Evolutionary conservation across 1,140 invertebrate species (phyloP), one percentile per base, ranked within the genome.

Genomic region (Pararge aegeria): DNA sequence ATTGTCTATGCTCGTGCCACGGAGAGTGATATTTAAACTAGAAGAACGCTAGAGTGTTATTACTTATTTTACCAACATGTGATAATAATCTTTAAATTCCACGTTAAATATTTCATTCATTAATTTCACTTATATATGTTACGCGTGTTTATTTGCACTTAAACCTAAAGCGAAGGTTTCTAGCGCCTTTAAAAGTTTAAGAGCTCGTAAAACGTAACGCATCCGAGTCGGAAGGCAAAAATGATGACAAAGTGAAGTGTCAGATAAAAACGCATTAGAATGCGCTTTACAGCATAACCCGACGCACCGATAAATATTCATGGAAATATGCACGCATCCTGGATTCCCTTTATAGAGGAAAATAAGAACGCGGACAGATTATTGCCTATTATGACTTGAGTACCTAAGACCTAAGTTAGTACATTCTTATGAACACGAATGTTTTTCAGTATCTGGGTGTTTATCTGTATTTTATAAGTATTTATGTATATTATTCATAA

Each of bases 281-380:
- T 84, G 74, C 78, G 30, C 64, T 87, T 80, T 82, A 83, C 77
- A 68, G 61, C 62, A 67, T 66, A 64, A 73, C 69, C 69, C 69
- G 68, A 72, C 80, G 66, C 64, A 70, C 70, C 71, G 68, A 83
- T 87, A 82, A 87, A 87, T 87, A 87, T 87, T 84, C 83, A 87
- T 87, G 77, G 75, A 75, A 84, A 87, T 77, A 77, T 76, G 59
- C 69, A 73, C 58, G 75, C 83, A 85, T 87, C 82, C 83, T 83
- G 80, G 80, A 84, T 84, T 87, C 81, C 56, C 59, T 74, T 75
- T 79, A 87, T 82, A 84, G 82, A 84, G 83, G 81, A 84, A 84
- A 79, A 87, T 78, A 77, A 61, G 72, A 75, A 82, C 77, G 78
- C 68, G 75, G 62, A 53, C 67, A 70, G 78, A 76, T 78, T 79